Percentiles rank a stretch among this genome's conserved stretches.
phyloP scores from a whole-genome alignment of 2,797 vertebrate species.

The Phalloptychus januarius region DNA sequence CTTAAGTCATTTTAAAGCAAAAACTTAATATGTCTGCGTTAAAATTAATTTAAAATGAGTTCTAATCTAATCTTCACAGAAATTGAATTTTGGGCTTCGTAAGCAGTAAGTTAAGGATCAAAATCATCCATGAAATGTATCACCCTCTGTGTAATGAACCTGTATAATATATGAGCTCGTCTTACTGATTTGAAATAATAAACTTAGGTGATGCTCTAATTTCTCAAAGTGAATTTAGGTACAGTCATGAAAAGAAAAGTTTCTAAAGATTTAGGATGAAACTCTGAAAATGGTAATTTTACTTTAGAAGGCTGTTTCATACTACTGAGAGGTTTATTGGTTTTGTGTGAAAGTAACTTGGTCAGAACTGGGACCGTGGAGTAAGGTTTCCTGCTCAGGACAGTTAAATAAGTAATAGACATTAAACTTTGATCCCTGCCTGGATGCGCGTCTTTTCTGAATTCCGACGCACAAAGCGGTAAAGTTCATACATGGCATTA shows the following conservation, averaged over 20 bases:
- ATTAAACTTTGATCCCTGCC: conserved; percentile 41
- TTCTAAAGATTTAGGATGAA: neutral
- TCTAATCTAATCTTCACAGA: neutral
- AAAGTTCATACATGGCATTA: neutral
- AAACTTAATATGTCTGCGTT: neutral
- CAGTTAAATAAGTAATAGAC: conserved; percentile 67
- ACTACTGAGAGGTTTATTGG: neutral
- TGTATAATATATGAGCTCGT: neutral
- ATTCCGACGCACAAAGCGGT: neutral
- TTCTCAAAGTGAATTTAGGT: neutral
- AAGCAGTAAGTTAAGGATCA: neutral
- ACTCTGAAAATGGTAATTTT: neutral
- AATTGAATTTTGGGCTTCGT: neutral
- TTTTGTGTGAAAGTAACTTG: neutral
- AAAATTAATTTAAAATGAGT: neutral
- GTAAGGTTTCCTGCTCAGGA: conserved; percentile 40
- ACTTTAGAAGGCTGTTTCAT: neutral
- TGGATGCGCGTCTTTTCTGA: neutral
- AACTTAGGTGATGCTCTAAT: neutral
- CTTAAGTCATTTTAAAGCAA: neutral
- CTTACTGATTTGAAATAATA: neutral
- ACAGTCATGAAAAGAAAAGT: neutral
- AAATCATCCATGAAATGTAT: neutral
- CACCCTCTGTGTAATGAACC: neutral
- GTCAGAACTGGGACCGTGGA: conserved; percentile 37